These are phyloP conservation scores for Vannuccia rotundouncinata DNA, from an alignment of 2,888 invertebrate species.

Conservation along the genomic window DNA sequence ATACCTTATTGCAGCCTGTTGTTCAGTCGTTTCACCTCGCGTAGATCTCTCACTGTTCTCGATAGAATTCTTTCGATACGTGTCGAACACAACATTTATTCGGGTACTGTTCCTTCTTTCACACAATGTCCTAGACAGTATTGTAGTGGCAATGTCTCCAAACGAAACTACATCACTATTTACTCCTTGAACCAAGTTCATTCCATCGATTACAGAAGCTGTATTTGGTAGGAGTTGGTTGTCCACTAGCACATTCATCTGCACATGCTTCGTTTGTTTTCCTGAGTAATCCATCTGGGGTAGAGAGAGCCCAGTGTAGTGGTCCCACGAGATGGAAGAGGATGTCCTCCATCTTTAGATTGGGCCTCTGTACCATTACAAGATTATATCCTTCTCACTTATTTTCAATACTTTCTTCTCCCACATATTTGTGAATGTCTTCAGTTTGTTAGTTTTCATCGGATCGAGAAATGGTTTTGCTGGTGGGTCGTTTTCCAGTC, in stretches of 20 bases:
- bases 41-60: conserved; percentile 6
- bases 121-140: conserved; percentile 35
- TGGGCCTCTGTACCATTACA: conserved; percentile 38
- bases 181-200: conserved; percentile 40
- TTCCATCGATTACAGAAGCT: conserved; percentile 41
- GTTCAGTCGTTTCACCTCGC: conserved; percentile 2
- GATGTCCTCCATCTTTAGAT: conserved; percentile 39
- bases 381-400: conserved; percentile 31
- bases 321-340: conserved; percentile 41
- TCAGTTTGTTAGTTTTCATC: conserved; percentile 41
- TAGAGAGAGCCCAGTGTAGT: conserved; percentile 40
- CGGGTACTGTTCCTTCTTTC: conserved; percentile 22
- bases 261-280: conserved; percentile 41
- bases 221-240: conserved; percentile 35
- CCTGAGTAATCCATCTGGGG: conserved; percentile 38
- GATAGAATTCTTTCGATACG: conserved; percentile 18
- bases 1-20: conserved; percentile 31
- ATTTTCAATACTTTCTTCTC: conserved; percentile 12
- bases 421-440: conserved; percentile 39
- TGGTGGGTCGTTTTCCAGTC: conserved; percentile 39
- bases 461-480: conserved; percentile 41
- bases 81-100: conserved; percentile 24
- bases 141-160: conserved; percentile 37
- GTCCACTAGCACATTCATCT: conserved; percentile 39
- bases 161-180: conserved; percentile 39